Base-by-base conservation (phyloP, 1,140 invertebrate species). In the Probaryconus sp. region DNA sequence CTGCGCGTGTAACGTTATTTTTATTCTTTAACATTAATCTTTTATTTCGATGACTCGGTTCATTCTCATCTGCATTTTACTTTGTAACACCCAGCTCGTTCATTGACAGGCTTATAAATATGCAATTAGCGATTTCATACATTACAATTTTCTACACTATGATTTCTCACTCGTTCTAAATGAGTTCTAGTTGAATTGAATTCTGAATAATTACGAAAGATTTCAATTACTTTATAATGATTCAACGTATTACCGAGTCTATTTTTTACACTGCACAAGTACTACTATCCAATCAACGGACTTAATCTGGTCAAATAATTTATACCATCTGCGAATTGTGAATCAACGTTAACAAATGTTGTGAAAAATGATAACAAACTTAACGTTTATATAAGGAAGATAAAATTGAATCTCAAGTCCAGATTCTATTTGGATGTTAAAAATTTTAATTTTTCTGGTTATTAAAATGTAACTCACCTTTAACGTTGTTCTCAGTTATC, bases 51-150 rank as follows among this genome's bases (percentile, higher is more conserved):
- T 64, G 58, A 64, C 58, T 64, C n/a, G 24, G 50, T 35, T 64
- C 40, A 71, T 64, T 71, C 60, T 58, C 35, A 71, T 71, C 58
- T 71, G 51, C 58, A 71, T 71, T 71, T 64, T 58, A 71, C 68
- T 63, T 63, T 58, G 68, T 64, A 71, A 71, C 51, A 71, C 37
- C 21, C 31, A 48, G 21, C 24, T 33, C 26, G 37, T 61, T 61
- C 56, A 64, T 71, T 71, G 58, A 63, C 50, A 35, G 35, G 37
- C 67, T 71, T 45, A 71, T 71, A 71, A 71, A 71, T 71, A 71
- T 71, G 58, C 50, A 71, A 63, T 63, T 38, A 63, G 33, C 43
- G 51, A 64, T 71, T 64, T 31, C 50, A 64, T 58, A 71, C 51
- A 58, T 71, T 71, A 71, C 35, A 64, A 58, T 71, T 71, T 58